Conservation (phyloP, 2,113 vertebrate genomes). For the Ptychochromis oligacanthus region DNA sequence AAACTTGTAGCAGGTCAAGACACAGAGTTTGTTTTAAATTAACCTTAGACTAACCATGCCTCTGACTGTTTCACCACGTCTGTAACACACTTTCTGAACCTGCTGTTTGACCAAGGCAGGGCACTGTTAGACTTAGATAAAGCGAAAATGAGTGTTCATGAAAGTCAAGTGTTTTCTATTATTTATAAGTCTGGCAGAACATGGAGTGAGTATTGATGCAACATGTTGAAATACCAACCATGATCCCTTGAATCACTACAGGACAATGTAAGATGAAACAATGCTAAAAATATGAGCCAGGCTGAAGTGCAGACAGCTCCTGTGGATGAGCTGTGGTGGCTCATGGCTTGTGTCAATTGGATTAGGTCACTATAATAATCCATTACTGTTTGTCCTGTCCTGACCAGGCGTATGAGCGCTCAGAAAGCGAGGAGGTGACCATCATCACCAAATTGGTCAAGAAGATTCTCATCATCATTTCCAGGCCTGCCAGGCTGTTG, state of each 20-base stretch:
- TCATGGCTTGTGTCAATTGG: not conserved
- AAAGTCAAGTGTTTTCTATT: conserved; percentile 16
- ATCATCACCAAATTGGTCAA: conserved; percentile 90
- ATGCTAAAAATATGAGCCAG: conserved; percentile 41
- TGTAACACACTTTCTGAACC: not conserved
- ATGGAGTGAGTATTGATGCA: conserved; percentile 1
- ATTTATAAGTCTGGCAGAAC: conserved; percentile 10
- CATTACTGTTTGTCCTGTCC: conserved; percentile 23
- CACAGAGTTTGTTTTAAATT: not conserved
- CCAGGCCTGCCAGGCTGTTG: conserved; percentile 90
- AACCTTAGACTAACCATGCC: not conserved
- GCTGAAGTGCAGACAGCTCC: conserved; percentile 3
- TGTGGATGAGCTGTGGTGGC: conserved; percentile 5
- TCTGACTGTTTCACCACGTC: not conserved
- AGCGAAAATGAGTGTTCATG: conserved; percentile 2
- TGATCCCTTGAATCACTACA: conserved; percentile 18
- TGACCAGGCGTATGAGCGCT: conserved; percentile 89
- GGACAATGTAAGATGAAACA: conserved; percentile 37
- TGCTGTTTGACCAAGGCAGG: conserved; percentile 36
- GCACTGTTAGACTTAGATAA: conserved; percentile 31
- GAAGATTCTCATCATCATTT: conserved; percentile 93
- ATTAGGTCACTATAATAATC: conserved; percentile 40
- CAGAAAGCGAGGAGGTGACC: conserved; percentile 90
- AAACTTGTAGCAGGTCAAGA: not conserved
- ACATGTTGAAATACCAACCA: conserved; percentile 20